Conservation (phyloP, 2,888 invertebrate genomes). For the Phaedon cochleariae region DNA sequence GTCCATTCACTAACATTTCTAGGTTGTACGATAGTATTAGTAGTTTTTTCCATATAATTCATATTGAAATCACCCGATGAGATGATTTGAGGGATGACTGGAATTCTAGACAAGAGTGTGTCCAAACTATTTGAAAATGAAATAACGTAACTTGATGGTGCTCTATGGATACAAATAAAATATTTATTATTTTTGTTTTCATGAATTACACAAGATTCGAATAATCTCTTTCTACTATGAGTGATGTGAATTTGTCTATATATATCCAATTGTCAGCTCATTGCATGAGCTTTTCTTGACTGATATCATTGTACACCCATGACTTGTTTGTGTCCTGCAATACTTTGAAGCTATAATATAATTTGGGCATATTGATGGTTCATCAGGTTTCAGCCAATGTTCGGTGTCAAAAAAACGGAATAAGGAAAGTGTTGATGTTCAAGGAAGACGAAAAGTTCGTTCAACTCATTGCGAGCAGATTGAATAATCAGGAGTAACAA, state of each 20-base stretch:
- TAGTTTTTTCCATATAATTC: background rate
- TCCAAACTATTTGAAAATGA: background rate
- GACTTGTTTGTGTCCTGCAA: background rate
- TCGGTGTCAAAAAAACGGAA: background rate
- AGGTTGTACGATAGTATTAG: background rate
- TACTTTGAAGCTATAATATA: constrained; percentile 3
- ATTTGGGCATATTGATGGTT: background rate
- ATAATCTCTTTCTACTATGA: no score
- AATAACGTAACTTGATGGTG: no score
- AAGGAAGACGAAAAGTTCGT: background rate
- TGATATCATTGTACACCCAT: background rate
- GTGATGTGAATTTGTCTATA: background rate
- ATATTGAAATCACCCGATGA: background rate
- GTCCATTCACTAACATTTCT: background rate
- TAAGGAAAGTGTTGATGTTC: background rate
- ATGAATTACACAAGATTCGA: no score
- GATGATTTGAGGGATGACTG: background rate
- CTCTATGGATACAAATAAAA: no score
- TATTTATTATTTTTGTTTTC: no score
- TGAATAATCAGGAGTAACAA: background rate
- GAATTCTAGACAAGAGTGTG: background rate
- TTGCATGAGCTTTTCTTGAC: background rate
- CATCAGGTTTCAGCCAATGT: constrained; percentile 4
- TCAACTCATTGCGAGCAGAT: background rate
- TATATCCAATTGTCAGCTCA: background rate